Evolutionary conservation across 2,888 invertebrate species (phyloP).

Genomic region (Lomographa bimaculata): DNA sequence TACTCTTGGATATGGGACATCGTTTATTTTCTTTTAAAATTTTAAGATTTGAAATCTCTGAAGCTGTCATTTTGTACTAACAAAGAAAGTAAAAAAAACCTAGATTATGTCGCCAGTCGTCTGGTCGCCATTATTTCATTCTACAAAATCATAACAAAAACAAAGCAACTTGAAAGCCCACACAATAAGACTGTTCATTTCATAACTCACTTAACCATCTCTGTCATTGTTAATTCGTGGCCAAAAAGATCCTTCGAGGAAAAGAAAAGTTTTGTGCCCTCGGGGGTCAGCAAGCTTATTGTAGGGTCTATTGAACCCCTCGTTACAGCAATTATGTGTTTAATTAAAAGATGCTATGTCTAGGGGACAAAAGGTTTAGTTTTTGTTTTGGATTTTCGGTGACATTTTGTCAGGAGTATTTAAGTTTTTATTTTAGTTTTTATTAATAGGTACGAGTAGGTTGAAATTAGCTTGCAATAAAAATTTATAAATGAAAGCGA

Average conservation of each 20-base stretch:
- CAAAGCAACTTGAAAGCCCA: not conserved
- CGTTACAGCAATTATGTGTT: constrained; percentile 53
- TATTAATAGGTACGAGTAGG: no score
- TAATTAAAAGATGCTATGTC: constrained; percentile 45
- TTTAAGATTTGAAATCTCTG: no score
- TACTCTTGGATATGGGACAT: no score
- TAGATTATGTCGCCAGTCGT: no score
- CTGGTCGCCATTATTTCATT: no score
- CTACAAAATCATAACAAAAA: no score
- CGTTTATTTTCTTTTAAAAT: no score
- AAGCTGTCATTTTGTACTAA: no score
- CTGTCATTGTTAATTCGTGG: constrained; percentile 14
- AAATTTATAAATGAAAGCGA: no score
- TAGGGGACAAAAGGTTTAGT: constrained; percentile 33
- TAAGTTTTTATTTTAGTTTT: not conserved
- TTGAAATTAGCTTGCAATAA: no score
- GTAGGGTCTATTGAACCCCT: constrained; percentile 41
- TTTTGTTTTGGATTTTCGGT: constrained; percentile 21
- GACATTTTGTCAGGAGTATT: not conserved
- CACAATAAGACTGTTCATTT: constrained; percentile 14
- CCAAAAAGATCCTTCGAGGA: constrained; percentile 23
- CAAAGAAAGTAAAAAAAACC: no score
- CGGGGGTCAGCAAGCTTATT: constrained; percentile 47
- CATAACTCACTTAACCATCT: constrained; percentile 22
- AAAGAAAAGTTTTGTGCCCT: constrained; percentile 32